Base-by-base conservation (phyloP, 92 coral and sea anemone genomes). In the Siderastrea radians region DNA sequence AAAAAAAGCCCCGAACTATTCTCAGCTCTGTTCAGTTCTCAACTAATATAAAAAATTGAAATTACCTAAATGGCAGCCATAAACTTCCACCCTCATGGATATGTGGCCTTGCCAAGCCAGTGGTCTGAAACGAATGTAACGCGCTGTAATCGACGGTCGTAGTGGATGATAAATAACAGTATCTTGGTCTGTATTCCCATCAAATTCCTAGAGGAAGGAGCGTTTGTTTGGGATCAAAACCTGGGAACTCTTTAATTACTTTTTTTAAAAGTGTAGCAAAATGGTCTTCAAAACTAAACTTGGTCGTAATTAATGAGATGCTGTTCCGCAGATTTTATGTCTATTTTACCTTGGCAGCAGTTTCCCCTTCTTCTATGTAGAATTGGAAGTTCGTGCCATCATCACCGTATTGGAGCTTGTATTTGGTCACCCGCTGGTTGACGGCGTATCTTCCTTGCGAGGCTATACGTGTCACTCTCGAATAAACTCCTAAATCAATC, bases 391-490 rank as follows among this genome's bases (percentile, higher is more conserved):
- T 26, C 38, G 38, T 26, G 38, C 38, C 38, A 26, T 26, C 38
- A 26, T 26, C 38, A 26, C 38, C 38, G 38, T 26, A 26, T 26
- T 26, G 38, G 38, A 26, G 38, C 38, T 26, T 26, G 38, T 26
- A 26, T 26, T 26, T 26, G 38, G 38, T 26, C 38, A 26, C 38
- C 38, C 38, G 38, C 77, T 73, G 77, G 46, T 52, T 52, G 43
- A 6, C 7, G 13, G 53, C 77, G 26, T 54, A 52, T 49, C 77
- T 73, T 11, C 77, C 77, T 51, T 73, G 77, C 13, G 77, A 49
- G 2, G 77, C 77, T 50, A 14, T 26, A 26, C 38, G 38, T 26
- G 38, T 26, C 38, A 26, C 38, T 26, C 38, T 26, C 38, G 38
- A 26, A 45, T 73, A n/a, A 19, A 64, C 3, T 2, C 52, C 12